Percentiles rank a stretch among this genome's conserved stretches.
Evolutionary conservation across 2,888 invertebrate species (phyloP).

Genomic region (Frankliniella fusca): DNA sequence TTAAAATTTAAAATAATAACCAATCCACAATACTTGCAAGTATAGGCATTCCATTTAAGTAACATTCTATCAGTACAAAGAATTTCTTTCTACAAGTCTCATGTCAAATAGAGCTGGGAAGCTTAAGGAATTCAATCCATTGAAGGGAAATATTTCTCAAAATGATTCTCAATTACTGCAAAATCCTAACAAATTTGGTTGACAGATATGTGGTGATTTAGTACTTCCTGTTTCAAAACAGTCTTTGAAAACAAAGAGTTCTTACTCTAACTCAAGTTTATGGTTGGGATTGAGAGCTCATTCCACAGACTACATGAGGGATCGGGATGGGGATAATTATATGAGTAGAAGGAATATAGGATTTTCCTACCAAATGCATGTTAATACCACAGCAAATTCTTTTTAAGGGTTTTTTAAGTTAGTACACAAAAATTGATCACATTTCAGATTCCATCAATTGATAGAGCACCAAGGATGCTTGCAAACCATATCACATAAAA

Average conservation of each 20-base stretch:
- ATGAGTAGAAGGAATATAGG: not conserved
- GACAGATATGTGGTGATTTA: constrained; percentile 5
- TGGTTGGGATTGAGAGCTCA: not conserved
- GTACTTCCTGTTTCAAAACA: not conserved
- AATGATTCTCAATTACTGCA: no score
- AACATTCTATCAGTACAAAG: constrained; percentile 5
- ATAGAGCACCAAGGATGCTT: constrained; percentile 13
- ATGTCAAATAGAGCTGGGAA: not conserved
- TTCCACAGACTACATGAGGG: not conserved
- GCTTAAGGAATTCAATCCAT: not conserved
- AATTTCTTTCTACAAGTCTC: constrained; percentile 1
- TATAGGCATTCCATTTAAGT: not conserved
- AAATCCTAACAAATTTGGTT: not conserved
- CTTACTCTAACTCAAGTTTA: not conserved
- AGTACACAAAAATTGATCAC: constrained; percentile 25
- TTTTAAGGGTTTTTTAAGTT: not conserved
- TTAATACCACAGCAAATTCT: constrained; percentile 26
- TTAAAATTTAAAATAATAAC: not conserved
- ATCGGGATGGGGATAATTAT: not conserved
- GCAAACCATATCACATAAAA: constrained; percentile 14
- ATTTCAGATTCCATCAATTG: constrained; percentile 5
- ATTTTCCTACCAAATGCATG: constrained; percentile 13
- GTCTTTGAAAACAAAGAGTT: not conserved
- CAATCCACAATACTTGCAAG: not conserved
- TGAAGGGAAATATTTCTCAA: not conserved